A percentile compares a stretch with the other conserved stretches of the same genome.
Conservation (phyloP, 2,888 invertebrate species). For the Oxytorus armatus region DNA sequence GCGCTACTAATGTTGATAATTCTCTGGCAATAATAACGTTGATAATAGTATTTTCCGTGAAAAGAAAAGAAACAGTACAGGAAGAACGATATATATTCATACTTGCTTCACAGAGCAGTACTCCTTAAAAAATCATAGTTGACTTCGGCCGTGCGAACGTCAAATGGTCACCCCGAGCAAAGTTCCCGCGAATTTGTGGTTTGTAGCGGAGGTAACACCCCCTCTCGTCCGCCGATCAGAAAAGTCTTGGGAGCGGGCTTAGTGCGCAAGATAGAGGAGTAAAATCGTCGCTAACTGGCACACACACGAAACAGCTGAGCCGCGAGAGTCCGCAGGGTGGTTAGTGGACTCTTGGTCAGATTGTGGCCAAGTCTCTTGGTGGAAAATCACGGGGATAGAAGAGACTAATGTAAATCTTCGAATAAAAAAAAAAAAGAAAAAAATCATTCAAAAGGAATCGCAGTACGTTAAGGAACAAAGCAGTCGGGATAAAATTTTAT, state of each 20-base stretch:
- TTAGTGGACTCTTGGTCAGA: constrained; percentile 21
- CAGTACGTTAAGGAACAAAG: too few species aligned
- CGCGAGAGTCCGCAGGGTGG: constrained; percentile 12
- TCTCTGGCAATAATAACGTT: neutral
- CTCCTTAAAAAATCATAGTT: neutral
- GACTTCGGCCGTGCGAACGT: neutral
- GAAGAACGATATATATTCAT: too few species aligned
- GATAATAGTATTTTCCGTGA: neutral
- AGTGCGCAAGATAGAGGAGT: constrained; percentile 41
- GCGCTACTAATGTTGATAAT: neutral
- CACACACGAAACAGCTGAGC: constrained; percentile 46
- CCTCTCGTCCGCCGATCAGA: neutral
- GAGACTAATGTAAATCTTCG: neutral
- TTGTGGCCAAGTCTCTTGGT: neutral
- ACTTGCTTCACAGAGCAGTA: too few species aligned
- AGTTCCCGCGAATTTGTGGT: constrained; percentile 44
- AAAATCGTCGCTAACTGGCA: constrained; percentile 26
- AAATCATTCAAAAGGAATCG: too few species aligned
- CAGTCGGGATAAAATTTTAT: too few species aligned
- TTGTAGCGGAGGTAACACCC: neutral
- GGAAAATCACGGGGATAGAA: constrained; percentile 23
- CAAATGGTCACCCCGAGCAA: neutral
- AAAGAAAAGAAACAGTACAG: neutral
- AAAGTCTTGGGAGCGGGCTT: constrained; percentile 9
- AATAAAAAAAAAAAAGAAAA: neutral